phyloP scores from a whole-genome alignment of 2,888 invertebrate species.

The Cataglyphis altisquamis region DNA sequence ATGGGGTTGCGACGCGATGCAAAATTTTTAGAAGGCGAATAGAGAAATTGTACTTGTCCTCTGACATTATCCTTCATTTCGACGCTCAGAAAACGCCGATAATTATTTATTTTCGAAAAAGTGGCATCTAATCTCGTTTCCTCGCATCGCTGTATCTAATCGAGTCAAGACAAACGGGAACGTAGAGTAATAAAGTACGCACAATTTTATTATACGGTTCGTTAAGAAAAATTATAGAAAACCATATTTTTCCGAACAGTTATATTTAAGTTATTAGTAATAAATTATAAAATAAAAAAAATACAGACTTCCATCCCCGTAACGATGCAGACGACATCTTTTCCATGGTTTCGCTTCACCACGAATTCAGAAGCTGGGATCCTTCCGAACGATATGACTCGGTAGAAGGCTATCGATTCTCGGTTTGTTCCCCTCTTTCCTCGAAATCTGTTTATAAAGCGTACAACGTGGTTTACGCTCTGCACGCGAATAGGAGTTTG shows the following conservation, averaged over 20 bases:
- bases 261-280: not conserved
- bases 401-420: conserved; percentile 68
- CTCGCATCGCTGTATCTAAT: not conserved
- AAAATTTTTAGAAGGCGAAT: not conserved
- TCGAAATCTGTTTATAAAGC: conserved; percentile 76
- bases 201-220: not conserved
- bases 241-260: not conserved
- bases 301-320: not conserved
- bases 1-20: not conserved
- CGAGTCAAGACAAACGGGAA: not conserved
- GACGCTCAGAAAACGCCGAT: not conserved
- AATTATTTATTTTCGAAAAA: too few relatives aligned
- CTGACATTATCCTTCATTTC: not conserved
- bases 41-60: not conserved
- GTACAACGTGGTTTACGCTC: conserved; percentile 67
- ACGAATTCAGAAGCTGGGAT: not conserved
- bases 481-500: conserved; percentile 67
- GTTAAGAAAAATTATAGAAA: not conserved
- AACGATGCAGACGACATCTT: not conserved
- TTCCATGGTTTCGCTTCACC: not conserved
- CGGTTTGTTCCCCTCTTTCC: conserved; percentile 54
- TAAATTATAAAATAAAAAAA: not conserved
- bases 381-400: conserved; percentile 63
- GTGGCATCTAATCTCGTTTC: not conserved
- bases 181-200: not conserved